phyloP scores from a whole-genome alignment of 2,797 vertebrate genomes.

The Astyanax mexicanus region DNA sequence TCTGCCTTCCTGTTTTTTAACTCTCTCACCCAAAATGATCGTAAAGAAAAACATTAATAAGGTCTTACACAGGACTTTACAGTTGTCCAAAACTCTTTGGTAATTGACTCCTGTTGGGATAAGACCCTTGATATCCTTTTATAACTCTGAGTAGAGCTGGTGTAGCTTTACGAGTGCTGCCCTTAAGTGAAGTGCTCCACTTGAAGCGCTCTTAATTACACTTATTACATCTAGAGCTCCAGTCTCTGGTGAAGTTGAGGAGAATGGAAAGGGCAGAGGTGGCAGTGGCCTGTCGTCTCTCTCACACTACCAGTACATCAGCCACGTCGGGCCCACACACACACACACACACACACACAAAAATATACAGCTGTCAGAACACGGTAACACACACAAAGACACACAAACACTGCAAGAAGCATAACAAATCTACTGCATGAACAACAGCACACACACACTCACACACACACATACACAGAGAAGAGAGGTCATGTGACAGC shows the following conservation, averaged over 20 bases:
- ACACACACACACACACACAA: constrained; percentile 26
- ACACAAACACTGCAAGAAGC: neutral
- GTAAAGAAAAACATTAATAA: too few relatives aligned
- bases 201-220: constrained; percentile 12
- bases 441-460: constrained; percentile 33
- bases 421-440: constrained; percentile 32
- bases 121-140: too few relatives aligned
- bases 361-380: constrained; percentile 74
- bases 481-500: constrained; percentile 46
- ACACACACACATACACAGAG: constrained; percentile 39
- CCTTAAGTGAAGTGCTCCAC: neutral
- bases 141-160: too few relatives aligned
- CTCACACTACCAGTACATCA: neutral
- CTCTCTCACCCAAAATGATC: too few relatives aligned
- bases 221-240: constrained; percentile 1
- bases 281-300: constrained; percentile 6
- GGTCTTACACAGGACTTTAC: too few relatives aligned
- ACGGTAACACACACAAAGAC: constrained; percentile 64
- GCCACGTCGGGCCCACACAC: neutral
- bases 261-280: neutral
- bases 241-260: neutral
- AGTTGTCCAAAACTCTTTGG: too few relatives aligned
- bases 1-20: too few relatives aligned
- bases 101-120: too few relatives aligned
- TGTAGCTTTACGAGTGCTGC: too few relatives aligned